Evolutionary conservation across 2,888 invertebrate genomes (phyloP), one percentile per base, ranked within the genome.

Genomic region (Drosophila paranaensis): DNA sequence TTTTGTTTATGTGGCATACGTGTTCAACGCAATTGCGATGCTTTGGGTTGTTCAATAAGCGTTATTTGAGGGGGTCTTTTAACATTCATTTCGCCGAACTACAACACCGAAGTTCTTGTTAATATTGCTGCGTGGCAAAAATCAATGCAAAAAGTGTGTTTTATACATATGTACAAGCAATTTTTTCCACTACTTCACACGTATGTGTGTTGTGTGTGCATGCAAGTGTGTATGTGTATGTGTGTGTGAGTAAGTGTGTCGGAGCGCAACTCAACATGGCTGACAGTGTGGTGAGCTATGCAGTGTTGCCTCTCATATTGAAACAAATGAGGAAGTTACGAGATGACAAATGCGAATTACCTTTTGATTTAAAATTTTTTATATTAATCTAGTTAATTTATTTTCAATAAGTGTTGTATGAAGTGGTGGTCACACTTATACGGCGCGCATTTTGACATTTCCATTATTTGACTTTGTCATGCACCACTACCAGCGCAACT

Each of bases 181-280:
- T 33, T 33, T 30, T 65, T 65, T 65, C 40, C 55, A 67, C 54
- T 66, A 43, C 68, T 66, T 39, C 43, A 67, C 33, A 65, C 74
- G 79, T 78, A 67, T 50, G 70, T 74, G 63, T 70, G 46, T 48
- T 48, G 70, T 72, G 63, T 51, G 57, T 53, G 33, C 45, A 48
- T 71, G 51, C 39, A 51, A 66, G 55, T 74, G 67, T 71, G 61
- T 33, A 20, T 20, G 8, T 33, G 33, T 63, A 61, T 30, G 55
- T 40, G 71, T 60, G 65, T 55, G 63, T 81, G 68, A 70, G 82
- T 82, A 71, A 81, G 79, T 82, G 85, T 88, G 82, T 82, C 77
- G 85, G 77, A 82, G 82, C 88, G 82, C 77, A 83, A 83, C 86
- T 83, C 88, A 83, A 83, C 83, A 83, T 83, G 88, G 83, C 83